Conservation (phyloP, 2,113 vertebrate genomes). For the Morphnarchus princeps region DNA sequence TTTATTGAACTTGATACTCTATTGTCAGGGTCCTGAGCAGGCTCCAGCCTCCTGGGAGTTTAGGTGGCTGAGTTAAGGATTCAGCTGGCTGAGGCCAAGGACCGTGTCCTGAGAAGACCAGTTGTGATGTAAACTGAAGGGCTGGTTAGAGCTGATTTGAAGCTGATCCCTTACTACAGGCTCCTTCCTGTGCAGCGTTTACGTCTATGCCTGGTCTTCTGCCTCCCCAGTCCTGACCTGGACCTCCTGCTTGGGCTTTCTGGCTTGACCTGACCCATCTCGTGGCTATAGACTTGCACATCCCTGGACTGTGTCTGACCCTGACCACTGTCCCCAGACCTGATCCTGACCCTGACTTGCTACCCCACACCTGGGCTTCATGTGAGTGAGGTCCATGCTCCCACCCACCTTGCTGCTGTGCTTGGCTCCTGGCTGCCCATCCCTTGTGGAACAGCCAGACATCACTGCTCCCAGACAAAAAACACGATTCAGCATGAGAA, state of each 20-base stretch:
- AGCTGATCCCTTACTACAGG: neutral
- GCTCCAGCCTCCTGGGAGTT: neutral
- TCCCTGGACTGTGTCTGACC: neutral
- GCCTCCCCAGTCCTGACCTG: neutral
- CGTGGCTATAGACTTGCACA: neutral
- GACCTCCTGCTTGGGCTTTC: neutral
- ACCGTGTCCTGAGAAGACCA: neutral
- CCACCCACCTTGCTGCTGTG: neutral
- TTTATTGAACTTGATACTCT: neutral
- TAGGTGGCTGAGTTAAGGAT: neutral
- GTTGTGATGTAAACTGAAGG: neutral
- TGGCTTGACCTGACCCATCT: neutral
- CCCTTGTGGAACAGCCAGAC: neutral
- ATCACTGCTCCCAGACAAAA: neutral
- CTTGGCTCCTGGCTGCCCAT: neutral
- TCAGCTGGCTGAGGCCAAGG: neutral
- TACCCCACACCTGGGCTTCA: neutral
- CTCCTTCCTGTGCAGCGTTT: neutral
- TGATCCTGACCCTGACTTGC: neutral
- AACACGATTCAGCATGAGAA: neutral
- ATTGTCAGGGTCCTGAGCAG: neutral
- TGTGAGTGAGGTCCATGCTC: neutral
- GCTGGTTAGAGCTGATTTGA: neutral
- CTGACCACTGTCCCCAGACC: neutral
- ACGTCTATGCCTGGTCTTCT: neutral